These are phyloP conservation scores for Cyclura pinguis DNA, from an alignment of 2,797 vertebrate genomes.

Conservation along the genomic window DNA sequence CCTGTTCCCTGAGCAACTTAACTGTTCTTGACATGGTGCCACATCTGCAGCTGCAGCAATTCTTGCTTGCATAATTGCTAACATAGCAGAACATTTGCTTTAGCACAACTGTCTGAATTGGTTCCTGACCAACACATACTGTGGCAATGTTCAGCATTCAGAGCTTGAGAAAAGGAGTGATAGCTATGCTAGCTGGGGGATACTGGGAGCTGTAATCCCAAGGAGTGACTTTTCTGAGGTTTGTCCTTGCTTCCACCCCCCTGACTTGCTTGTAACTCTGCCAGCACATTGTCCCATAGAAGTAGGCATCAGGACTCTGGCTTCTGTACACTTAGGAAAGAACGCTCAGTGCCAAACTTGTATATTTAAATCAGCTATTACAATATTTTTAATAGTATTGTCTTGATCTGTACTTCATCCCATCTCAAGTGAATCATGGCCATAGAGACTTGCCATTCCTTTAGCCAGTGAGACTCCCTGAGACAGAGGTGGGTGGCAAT, in stretches of 20 bases:
- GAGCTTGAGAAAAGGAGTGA: too few species aligned
- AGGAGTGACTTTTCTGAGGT: not conserved
- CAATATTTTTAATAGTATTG: not conserved
- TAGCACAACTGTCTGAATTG: not conserved
- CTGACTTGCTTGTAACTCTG: too few species aligned
- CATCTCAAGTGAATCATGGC: slow-evolving; percentile 3
- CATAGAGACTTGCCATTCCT: slow-evolving; percentile 13
- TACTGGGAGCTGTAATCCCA: too few species aligned
- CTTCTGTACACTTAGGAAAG: slow-evolving; percentile 57
- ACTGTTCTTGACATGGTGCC: not conserved
- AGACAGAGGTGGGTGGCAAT: too few species aligned
- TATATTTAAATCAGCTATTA: slow-evolving; percentile 36
- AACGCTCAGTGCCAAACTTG: slow-evolving; percentile 40
- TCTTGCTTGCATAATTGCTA: not conserved
- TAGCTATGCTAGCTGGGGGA: too few species aligned
- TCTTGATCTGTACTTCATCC: slow-evolving; percentile 54
- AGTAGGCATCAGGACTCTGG: slow-evolving; percentile 36
- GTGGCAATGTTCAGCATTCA: not conserved
- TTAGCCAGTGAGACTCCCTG: not conserved
- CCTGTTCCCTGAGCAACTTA: not conserved
- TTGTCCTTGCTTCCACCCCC: too few species aligned
- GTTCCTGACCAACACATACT: not conserved
- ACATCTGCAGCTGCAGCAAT: not conserved
- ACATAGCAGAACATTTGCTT: not conserved
- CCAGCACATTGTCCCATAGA: not conserved